Evolutionary conservation across 1,140 invertebrate genomes (phyloP).

Genomic region (Paracyclopina nana): DNA sequence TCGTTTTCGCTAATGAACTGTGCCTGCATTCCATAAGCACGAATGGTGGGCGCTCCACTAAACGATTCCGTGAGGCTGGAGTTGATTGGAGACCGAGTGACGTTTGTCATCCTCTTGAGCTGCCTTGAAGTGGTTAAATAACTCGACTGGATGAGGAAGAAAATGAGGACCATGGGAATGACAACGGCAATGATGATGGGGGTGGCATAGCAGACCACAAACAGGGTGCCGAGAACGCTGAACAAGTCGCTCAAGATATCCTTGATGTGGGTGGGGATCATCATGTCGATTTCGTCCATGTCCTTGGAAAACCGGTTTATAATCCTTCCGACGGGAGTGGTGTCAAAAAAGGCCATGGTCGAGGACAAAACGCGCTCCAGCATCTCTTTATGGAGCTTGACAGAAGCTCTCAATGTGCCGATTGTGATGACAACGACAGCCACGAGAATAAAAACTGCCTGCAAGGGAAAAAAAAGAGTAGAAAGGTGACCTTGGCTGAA

Average conservation of each 20-base stretch:
- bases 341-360: slow-evolving; percentile 62
- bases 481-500: too few relatives aligned
- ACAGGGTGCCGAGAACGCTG: slow-evolving; percentile 58
- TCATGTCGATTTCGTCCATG: slow-evolving; percentile 52
- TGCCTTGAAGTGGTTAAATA: slow-evolving; percentile 26
- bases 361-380: slow-evolving; percentile 41
- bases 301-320: slow-evolving; percentile 68
- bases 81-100: slow-evolving; percentile 39
- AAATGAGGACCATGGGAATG: slow-evolving; percentile 55
- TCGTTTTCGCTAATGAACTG: slow-evolving; percentile 30
- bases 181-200: slow-evolving; percentile 54
- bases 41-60: slow-evolving; percentile 41
- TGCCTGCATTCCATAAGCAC: slow-evolving; percentile 37
- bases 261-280: slow-evolving; percentile 44
- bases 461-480: too few relatives aligned
- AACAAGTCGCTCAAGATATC: slow-evolving; percentile 26
- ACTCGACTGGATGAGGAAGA: slow-evolving; percentile 50
- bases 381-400: slow-evolving; percentile 38
- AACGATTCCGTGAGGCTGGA: slow-evolving; percentile 41
- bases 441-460: neutral
- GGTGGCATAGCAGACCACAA: slow-evolving; percentile 74
- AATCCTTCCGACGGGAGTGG: slow-evolving; percentile 59
- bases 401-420: slow-evolving; percentile 41
- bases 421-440: slow-evolving; percentile 24
- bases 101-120: slow-evolving; percentile 40